Conservation (phyloP, 2,113 vertebrate species). For the Campylomormyrus tamandua region DNA sequence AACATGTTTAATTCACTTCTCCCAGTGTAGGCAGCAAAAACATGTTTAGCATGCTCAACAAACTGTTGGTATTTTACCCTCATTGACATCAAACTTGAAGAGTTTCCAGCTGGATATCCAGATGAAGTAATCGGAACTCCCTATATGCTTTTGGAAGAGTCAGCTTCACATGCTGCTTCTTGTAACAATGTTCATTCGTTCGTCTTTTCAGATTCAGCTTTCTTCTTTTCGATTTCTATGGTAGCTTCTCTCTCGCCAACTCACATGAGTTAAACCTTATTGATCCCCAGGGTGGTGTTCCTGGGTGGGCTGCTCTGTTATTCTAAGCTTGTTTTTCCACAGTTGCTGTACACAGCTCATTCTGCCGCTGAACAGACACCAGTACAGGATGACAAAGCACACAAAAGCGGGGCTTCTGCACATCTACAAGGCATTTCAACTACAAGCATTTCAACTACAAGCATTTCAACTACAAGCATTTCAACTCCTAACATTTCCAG, state of each 20-base stretch:
- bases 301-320: background rate
- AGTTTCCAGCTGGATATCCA: background rate
- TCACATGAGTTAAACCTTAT: background rate
- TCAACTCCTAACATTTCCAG: background rate
- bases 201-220: background rate
- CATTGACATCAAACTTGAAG: background rate
- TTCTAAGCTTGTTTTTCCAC: background rate
- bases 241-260: background rate
- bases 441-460: background rate
- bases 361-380: background rate
- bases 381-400: background rate
- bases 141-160: background rate
- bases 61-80: background rate
- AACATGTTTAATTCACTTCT: conserved; percentile 1
- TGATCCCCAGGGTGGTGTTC: background rate
- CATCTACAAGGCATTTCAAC: background rate
- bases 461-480: background rate
- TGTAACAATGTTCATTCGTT: background rate
- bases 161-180: background rate
- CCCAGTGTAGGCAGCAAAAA: background rate
- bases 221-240: background rate
- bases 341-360: background rate
- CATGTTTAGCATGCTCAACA: background rate
- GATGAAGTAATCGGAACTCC: background rate
- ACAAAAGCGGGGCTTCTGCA: background rate